Evolutionary conservation across 2,888 invertebrate genomes (phyloP), one percentile per base, ranked within the genome.

Genomic region (Agonopterix subpropinquella): DNA sequence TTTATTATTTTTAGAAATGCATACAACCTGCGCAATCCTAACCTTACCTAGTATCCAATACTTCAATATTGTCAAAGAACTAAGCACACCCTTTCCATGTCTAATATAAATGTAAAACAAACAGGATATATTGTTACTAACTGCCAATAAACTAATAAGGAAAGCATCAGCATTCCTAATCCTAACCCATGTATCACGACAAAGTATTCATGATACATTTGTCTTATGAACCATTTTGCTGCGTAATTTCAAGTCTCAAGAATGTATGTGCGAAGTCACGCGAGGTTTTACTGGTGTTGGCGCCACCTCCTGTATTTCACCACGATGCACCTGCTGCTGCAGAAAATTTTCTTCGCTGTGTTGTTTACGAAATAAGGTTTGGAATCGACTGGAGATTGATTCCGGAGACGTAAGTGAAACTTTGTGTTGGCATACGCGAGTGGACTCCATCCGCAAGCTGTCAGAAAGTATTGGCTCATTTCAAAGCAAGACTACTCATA

Each of bases 391-490:
- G 9, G 28, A 39, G 11, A 42, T 36, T 43, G 13, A 11, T 41
- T 44, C 5, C 13, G 15, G 36, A 44, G 36, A 39, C 41, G 59
- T 37, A 53, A 42, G 54, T 13, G 42, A 58, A 62, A 55, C 36
- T 57, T 66, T 60, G 73, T 55, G 36, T 52, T 56, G 51, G 53
- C 57, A 67, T 71, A 80, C 76, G 78, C 81, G 76, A 67, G 65
- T 58, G 60, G 82, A 77, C 79, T 80, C 55, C 57, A 59, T 62
- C 55, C 70, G 64, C 66, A 62, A 58, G 62, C 66, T 64, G 64
- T 58, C 65, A 64, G 74, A 71, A 70, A 70, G 66, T 77, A 76
- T 80, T 77, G 77, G 73, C 77, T 73, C 74, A 71, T 76, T 77
- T 77, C 62, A 70, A 73, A 64, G 66, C 64, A 57, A 62, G 69